Base-by-base conservation (phyloP, 2,797 vertebrate species). In the Iguana delicatissima region DNA sequence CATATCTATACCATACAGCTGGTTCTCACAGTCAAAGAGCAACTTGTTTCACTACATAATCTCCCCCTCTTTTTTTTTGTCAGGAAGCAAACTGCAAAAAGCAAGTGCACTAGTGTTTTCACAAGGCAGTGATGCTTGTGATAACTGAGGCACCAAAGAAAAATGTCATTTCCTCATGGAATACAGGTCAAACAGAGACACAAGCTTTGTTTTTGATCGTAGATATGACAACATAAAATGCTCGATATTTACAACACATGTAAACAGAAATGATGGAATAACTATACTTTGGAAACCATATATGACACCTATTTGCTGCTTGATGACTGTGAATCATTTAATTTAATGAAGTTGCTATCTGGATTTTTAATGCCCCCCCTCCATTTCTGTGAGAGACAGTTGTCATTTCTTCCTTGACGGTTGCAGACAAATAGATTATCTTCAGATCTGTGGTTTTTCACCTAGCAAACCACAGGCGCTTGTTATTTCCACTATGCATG, bases 371-470 rank as follows among this genome's bases (percentile, higher is more conserved):
- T 29, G 20, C 16, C 59, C 6, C 6, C 1, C 52, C 55, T 22
- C 14, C 13, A 20, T 46, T 42, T 24, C 20, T 38, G 42, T 7
- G 32, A 72, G 8, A 57, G 73, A 87, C 46, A 59, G 29, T 84
- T 74, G 42, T 16, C n/a, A 55, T 85, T 81, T 86, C 18, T 32
- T 55, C 64, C 59, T 29, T 24, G n/a, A 13, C 24, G 29, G n/a
- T 79, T 80, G 74, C 38, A 86, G 42, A 64, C 35, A 38, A 55
- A 38, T 46, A 83, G 62, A 29, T 79, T 89, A 92, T 77, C 88
- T 86, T 67, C 26, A 35, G 52, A 83, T 83, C 80, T 90, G 81
- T 55, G 85, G 87, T 79, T 89, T 52, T 91, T 87, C 50, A 67
- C 46, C 38, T 26, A 72, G 12, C 52, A 80, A 38, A 38, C 69